Conservation (phyloP, 2,113 vertebrate genomes). For the Pygoscelis adeliae region DNA sequence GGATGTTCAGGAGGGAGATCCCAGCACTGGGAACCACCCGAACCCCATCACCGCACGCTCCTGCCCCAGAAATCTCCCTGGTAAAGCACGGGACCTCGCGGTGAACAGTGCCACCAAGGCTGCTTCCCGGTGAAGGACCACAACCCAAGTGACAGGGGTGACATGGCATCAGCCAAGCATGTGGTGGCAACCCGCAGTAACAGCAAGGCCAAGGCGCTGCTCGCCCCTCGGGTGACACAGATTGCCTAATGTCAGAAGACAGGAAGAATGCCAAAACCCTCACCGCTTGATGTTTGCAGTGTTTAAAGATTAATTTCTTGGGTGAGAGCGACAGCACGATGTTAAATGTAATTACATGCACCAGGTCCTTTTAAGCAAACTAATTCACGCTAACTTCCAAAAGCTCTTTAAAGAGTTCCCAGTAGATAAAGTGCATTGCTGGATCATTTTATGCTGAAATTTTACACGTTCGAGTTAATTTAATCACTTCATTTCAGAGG, state of each 20-base stretch:
- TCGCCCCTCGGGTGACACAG: fast-evolving
- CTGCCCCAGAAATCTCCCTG: background rate
- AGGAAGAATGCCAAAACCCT: background rate
- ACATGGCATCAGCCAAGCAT: background rate
- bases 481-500: background rate
- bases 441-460: background rate
- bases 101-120: background rate
- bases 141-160: background rate
- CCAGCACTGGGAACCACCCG: background rate
- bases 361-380: background rate
- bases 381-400: background rate
- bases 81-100: fast-evolving
- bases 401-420: background rate
- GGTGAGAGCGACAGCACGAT: background rate
- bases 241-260: background rate
- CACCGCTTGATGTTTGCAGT: fast-evolving
- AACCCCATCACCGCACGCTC: background rate
- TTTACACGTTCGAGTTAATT: background rate
- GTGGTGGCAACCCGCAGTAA: fast-evolving
- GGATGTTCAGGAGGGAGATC: background rate
- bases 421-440: background rate
- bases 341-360: background rate
- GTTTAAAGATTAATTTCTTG: background rate
- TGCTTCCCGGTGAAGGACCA: fast-evolving
- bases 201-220: fast-evolving